Base-by-base conservation (phyloP, 1,140 invertebrate species). In the Aethina tumida region DNA sequence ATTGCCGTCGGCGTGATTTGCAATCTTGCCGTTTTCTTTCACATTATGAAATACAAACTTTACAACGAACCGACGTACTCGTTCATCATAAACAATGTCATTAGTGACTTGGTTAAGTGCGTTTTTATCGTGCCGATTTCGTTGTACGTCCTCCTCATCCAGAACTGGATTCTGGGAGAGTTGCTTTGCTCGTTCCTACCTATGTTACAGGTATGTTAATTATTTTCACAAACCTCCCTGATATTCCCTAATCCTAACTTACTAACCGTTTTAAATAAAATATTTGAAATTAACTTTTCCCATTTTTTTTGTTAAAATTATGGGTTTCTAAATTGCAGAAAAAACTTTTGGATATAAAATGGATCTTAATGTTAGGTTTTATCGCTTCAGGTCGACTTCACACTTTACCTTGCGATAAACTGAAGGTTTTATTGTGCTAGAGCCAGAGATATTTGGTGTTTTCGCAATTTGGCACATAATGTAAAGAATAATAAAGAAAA, bases 81-180 rank as follows among this genome's bases (percentile, higher is more conserved):
- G 28, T 80, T 77, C 53, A 60, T 84, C 16, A 66, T 75, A 28
- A 83, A 82, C 49, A 62, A 81, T 46, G 74, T 75, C 0, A 53
- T 82, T 10, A 75, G 78, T 33, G 77, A 83, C 51, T 56, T 81
- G 0, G 59, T 81, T 9, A 79, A 82, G 56, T 79, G 78, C 50
- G 48, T 75, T 6, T 54, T 79, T 34, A 75, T 80, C 5, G 47
- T 84, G 44, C 81, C 81, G 3, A 65, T 83, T 1, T 73, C 78
- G 1, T 48, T 84, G 31, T 71, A 75, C 37, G 76, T 81, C 19
- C 62, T 82, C 42, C 65, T 83, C 2, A 61, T 83, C 20, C 71
- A 80, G 47, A 82, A 84, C 55, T 84, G 80, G 80, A 66, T 82
- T 26, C 77, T 81, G 43, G 81, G 80, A 4, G 73, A 77, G 40